These are phyloP conservation scores for Blastobasis adustella DNA, from an alignment of 2,888 invertebrate species.

Conservation along the genomic window DNA sequence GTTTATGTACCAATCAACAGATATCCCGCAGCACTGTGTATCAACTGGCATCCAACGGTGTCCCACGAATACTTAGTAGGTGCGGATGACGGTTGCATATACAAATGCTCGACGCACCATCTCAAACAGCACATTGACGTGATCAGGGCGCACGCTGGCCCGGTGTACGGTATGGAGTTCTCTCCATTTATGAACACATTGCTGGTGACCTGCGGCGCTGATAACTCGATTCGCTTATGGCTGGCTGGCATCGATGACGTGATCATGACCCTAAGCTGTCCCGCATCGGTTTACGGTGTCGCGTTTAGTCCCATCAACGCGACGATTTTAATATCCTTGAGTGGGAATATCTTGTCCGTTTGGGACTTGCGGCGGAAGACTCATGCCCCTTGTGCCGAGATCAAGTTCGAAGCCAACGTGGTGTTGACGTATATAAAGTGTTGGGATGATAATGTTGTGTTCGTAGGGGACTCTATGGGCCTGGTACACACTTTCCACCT, in stretches of 20 bases:
- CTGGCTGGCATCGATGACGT: conserved; percentile 78
- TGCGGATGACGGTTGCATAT: conserved; percentile 89
- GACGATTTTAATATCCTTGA: conserved; percentile 81
- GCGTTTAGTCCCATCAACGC: conserved; percentile 85
- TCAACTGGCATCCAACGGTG: conserved; percentile 77
- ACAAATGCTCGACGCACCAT: conserved; percentile 88
- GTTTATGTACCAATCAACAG: conserved; percentile 73
- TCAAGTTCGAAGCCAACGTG: conserved; percentile 57
- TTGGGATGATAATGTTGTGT: conserved; percentile 79
- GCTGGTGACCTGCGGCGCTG: conserved; percentile 85
- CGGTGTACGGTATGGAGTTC: conserved; percentile 80
- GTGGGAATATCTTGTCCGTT: conserved; percentile 79
- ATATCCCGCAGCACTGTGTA: conserved; percentile 78
- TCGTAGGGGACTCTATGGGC: conserved; percentile 81
- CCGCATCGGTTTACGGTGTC: conserved; percentile 71
- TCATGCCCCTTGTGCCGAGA: conserved; percentile 78
- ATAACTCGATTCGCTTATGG: conserved; percentile 86
- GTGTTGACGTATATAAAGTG: conserved; percentile 76
- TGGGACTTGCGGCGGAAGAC: conserved; percentile 87
- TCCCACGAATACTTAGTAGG: conserved; percentile 83
- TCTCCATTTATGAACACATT: conserved; percentile 83
- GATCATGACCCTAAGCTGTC: conserved; percentile 70
- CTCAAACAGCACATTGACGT: conserved; percentile 83
- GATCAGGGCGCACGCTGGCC: conserved; percentile 84
- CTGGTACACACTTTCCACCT: conserved; percentile 80